These are phyloP conservation scores for Sprattus sprattus DNA, from an alignment of 2,113 vertebrate genomes.

Conservation along the genomic window DNA sequence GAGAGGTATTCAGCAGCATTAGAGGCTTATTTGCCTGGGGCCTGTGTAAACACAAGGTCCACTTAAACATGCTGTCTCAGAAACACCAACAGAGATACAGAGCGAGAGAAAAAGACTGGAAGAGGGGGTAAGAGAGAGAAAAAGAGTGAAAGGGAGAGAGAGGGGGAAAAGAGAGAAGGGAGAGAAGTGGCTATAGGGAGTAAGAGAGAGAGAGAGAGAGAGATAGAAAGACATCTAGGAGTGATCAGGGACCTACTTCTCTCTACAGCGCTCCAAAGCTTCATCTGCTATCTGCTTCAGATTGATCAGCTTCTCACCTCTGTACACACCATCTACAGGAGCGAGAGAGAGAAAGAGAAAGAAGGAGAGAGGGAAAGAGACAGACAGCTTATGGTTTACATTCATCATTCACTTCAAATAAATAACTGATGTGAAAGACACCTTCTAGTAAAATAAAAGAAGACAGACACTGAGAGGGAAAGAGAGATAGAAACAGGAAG, in stretches of 20 bases:
- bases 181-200: not conserved
- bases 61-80: not conserved
- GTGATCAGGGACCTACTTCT: conserved; percentile 42
- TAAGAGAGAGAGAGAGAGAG: conserved; percentile 24
- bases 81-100: not conserved
- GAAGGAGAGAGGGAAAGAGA: not conserved
- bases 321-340: conserved; percentile 74
- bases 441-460: too few relatives aligned
- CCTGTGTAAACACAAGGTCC: conserved; percentile 47
- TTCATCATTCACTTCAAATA: too few relatives aligned
- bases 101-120: too few relatives aligned
- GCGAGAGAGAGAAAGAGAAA: not conserved
- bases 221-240: not conserved
- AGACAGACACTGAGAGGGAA: not conserved
- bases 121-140: not conserved
- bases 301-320: conserved; percentile 80
- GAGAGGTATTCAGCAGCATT: not conserved
- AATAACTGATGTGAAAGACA: too few relatives aligned
- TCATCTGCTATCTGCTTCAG: conserved; percentile 77
- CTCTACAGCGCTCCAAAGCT: conserved; percentile 71
- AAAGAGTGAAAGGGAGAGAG: not conserved
- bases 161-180: not conserved
- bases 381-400: too few relatives aligned
- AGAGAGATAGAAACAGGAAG: not conserved
- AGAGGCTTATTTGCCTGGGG: too few relatives aligned